Base-by-base conservation (phyloP, 2,797 vertebrate genomes). In the Crenichthys baileyi region DNA sequence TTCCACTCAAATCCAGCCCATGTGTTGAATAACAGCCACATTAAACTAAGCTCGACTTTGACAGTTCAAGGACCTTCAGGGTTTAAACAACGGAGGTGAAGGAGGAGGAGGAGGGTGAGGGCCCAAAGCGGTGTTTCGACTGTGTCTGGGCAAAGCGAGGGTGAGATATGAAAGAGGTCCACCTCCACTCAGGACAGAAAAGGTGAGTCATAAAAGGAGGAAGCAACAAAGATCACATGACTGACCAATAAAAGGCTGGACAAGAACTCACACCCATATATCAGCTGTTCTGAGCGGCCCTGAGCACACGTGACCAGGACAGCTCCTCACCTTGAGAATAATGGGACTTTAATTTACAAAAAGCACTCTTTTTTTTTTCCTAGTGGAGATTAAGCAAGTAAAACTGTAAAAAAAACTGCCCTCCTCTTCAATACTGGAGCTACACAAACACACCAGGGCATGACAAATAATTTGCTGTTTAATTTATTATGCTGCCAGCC, bases 391-490 rank as follows among this genome's bases (percentile, higher is more conserved):
- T 76, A 92, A 87, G 80, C 73, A 89, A 79, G 86, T 84, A 82
- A 77, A 86, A 77, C n/a, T 77, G 80, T 8, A 29, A 20, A 31
- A 31, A 29, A 71, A 81, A 81, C 75, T 56, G 84, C 78, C 44
- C 91, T 90, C 91, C 89, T 91, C 88, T 87, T 87, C 85, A 87
- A 92, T 92, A 91, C 89, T 70, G 3, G 41, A 85, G 83, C 81
- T 70, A 82, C 87, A 89, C 78, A 94, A 94, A 93, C 90, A 91
- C 94, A 91, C 58, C 77, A 46, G 92, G 90, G 92, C 92, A 86
- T 94, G 93, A 95, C 93, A 91, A 94, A 96, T 91, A 92, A 94
- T 91, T 82, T 85, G 78, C 79, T 89, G 79, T 92, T 93, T 94
- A 93, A 95, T 94, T 95, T 92, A 95, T 94, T 90, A 88, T 70